Evolutionary conservation across 2,113 vertebrate species (phyloP), one percentile per base, ranked within the genome.

Genomic region (Nothobranchius kuhntae): DNA sequence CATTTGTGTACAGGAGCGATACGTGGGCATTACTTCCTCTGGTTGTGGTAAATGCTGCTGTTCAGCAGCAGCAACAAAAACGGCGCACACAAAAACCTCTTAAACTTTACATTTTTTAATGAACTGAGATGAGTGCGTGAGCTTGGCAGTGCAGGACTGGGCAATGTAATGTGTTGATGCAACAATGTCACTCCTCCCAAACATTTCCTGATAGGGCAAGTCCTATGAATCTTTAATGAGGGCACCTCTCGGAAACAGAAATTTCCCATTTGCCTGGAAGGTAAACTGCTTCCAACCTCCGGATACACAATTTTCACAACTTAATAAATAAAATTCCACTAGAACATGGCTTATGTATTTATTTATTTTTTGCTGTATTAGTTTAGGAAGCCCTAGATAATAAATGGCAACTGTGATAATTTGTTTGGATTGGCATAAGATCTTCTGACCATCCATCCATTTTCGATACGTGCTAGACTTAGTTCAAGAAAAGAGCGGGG

Each of bases 161-260:
- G 54, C 65, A 57, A 68, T 40, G 75, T 70, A 54, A 69, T 75
- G 13, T 14, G 56, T 64, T 17, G 53, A 52, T 13, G n/a, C 12
- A 7, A 11, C 55, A 8, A 38, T 63, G 68, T 85, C 63, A 68
- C 78, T 62, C 63, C 13, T 60, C 46, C 46, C 35, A 9, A 35
- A 50, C 30, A 50, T 2, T 65, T 56, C 63, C n/a, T 15, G 50
- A 69, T 67, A 0, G 61, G 21, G 69, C 45, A 77, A 73, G 70
- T 71, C 56, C 59, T n/a, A 84, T 91, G 35, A 85, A 92, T 87
- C 51, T 88, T 93, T 90, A 67, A 90, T 53, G 26, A 74, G 14
- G 45, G 17, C 58, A 61, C 36, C 1, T 24, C 53, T 48, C 9
- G 14, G 58, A 83, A 86, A 90, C 86, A 90, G 68, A 81, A 82